Base-by-base conservation (phyloP, 2,113 vertebrate species). In the Callospermophilus lateralis region DNA sequence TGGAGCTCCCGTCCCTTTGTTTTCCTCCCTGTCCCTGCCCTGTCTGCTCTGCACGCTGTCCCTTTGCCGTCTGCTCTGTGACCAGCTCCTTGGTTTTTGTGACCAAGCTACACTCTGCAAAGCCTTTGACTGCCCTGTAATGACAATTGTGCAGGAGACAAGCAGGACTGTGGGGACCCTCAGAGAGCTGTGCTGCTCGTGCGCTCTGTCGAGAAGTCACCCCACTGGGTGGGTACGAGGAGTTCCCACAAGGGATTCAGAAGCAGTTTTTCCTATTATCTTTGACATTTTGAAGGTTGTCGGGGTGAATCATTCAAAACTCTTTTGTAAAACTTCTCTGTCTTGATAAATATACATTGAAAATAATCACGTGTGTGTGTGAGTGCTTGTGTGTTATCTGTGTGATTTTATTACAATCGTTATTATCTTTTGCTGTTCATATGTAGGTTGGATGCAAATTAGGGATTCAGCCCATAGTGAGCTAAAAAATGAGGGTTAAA, bases 131-230 rank as follows among this genome's bases (percentile, higher is more conserved):
- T 68, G 42, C 24, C 48, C 22, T 16, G 3, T 2, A 1, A 20
- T 45, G 17, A 45, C 16, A 10, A 22, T 8, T 0, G 0, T 10
- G 8, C 45, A 2, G 0, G 0, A 19, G 76, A 22, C 16, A 8
- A n/a, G 30, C 45, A 10, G 73, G 45, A 26, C 10, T 26, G 48
- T n/a, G 58, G 8, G 30, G 12, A 4, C 19, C 13, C 65, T 13
- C 30, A 1, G 22, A 32, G 11, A 22, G 13, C 17, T 10, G 22
- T 58, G 45, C 73, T 1, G 5, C 39, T 24, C 73, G n/a, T 45
- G 45, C 45, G 8, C 45, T 45, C 45, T 45, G 45, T 45, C 45
- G 8, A 1, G 45, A 45, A 45, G 45, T 45, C 45, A 45, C 17
- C 84, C 26, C 16, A 0, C 4, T 12, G 5, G 63, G 73, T 16